Base-by-base conservation (phyloP, 2,797 vertebrate genomes). In the Enteromius viviparus region DNA sequence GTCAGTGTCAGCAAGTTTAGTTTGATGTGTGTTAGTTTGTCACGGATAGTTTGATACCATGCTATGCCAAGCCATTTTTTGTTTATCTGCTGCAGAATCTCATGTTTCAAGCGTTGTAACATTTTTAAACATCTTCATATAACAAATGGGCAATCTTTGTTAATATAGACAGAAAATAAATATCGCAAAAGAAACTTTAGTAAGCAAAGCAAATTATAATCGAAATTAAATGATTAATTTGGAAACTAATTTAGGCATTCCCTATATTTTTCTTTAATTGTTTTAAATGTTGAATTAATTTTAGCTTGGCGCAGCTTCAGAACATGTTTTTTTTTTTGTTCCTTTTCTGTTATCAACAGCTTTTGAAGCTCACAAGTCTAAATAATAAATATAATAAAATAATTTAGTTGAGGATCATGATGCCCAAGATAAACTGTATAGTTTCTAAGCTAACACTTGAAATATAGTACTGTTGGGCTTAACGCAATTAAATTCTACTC, bases 11-110 rank as follows among this genome's bases (percentile, higher is more conserved):
- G 42, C 5, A 37, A 45, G 34, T 76, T 83, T 26, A 34, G 74
- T 58, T 83, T 68, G 62, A 76, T 45, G 17, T 47, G 49, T 83
- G 47, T 65, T 62, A 11, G n/a, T 55, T 64, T 82, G 60, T 66
- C 45, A 75, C 34, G 47, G 60, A 42, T 75, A 29, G 66, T 75
- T 53, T 68, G 19, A 76, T 69, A 1, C 3, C 51, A 58, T 8
- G 62, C 34, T 47, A 82, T 7, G 34, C 81, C 32, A 23, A 40
- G 37, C 37, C 37, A 4, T 58, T 68, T 79, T 45, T 53, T 40
- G 34, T 42, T 21, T 15, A 37, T 45, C 23, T 42, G 17, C n/a
- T 15, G 71, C 71, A 72, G 47, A 53, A 53, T 53, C 6, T 51
- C 6, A 3, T 29, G 2, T 34, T 65, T 47, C 49, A 7, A 65